Base-by-base conservation (phyloP, 2,113 vertebrate genomes). In the Paraplagusia blochii region DNA sequence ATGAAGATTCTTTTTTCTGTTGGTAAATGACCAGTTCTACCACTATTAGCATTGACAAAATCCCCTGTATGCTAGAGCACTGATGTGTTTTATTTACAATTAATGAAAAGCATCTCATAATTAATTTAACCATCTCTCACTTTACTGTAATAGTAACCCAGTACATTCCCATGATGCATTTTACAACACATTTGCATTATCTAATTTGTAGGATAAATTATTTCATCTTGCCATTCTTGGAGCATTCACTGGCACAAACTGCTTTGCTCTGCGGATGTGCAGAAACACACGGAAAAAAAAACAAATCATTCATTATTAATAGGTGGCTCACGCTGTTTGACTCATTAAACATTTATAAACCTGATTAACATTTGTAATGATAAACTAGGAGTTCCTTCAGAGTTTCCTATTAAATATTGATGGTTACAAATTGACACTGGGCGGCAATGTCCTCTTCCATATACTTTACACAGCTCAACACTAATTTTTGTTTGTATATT, bases 311-410 rank as follows among this genome's bases (percentile, higher is more conserved):
- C 16, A 51, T 16, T 44, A 45, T 51, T 19, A 8, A 12, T 38
- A 14, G 9, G 38, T 35, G 2, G 52, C 60, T 42, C 1, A 0
- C 18, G 22, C 14, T 56, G 14, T 33, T 45, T 18, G 19, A 42
- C 40, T 19, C 10, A 61, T 61, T 42, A 58, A 70, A 63, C 4
- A 58, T 60, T 9, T 11, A 51, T 46, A 35, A 49, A 49, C 9
- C 18, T 8, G 59, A 40, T 61, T 51, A 60, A 34, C 18, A 65
- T 29, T 48, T 11, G 10, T 44, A 47, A 63, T 45, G 8, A 11
- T 16, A 42, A 15, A 19, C 13, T 18, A 5, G 15, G 1, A 33
- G 13, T 15, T 18, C 49, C 17, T 15, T 44, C 4, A 44, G 2
- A n/a, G 12, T 55, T 33, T 50, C 7, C 50, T 35, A 33, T 33